Percentiles rank a stretch among this genome's conserved stretches.
phyloP scores from a whole-genome alignment of 2,113 vertebrate genomes.

The Trichomycterus rosablanca region DNA sequence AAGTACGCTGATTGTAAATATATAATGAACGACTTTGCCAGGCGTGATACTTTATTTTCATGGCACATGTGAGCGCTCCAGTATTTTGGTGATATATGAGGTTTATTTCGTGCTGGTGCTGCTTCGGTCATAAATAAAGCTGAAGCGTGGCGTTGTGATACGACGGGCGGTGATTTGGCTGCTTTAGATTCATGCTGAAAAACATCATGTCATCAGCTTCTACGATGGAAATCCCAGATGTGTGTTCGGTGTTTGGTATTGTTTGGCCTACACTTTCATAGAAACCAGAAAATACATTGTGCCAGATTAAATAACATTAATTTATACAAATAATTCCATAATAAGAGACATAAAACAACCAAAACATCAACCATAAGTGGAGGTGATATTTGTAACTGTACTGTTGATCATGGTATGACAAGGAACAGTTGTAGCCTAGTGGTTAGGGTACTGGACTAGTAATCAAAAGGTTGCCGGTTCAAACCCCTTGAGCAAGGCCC shows the following conservation, averaged over 20 bases:
- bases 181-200: background rate
- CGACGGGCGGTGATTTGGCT: too few relatives aligned
- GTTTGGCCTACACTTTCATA: conserved; percentile 81
- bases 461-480: too few relatives aligned
- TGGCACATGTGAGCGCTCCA: conserved; percentile 24
- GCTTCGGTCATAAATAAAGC: conserved; percentile 43
- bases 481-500: too few relatives aligned
- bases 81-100: conserved; percentile 38
- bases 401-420: too few relatives aligned
- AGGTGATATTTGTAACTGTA: too few relatives aligned
- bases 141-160: conserved; percentile 1
- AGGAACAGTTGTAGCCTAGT: too few relatives aligned
- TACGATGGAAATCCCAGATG: conserved; percentile 85
- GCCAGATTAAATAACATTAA: conserved; percentile 63
- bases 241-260: too few relatives aligned
- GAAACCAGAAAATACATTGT: conserved; percentile 57
- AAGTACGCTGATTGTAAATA: conserved; percentile 62
- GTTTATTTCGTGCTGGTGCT: conserved; percentile 27
- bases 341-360: conserved; percentile 1
- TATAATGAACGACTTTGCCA: conserved; percentile 53
- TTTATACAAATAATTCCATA: background rate
- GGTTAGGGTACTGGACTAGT: too few relatives aligned
- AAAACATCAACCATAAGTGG: too few relatives aligned
- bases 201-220: conserved; percentile 34
- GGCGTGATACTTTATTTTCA: conserved; percentile 58